Base-by-base conservation (phyloP, 2,797 vertebrate genomes). In the Otus scops region DNA sequence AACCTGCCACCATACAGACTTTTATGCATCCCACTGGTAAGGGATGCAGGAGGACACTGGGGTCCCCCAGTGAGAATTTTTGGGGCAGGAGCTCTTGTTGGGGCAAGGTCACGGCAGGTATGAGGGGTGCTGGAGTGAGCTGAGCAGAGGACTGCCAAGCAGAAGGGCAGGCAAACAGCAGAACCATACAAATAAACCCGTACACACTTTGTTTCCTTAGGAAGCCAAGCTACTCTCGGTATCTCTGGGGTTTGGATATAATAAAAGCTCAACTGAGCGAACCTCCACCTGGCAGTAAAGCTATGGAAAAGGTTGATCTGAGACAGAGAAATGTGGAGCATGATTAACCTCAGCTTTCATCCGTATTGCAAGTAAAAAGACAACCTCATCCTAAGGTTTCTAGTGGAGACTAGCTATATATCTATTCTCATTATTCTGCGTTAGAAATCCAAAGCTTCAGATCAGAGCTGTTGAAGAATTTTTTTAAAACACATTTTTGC, bases 371-470 rank as follows among this genome's bases (percentile, higher is more conserved):
- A 88, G 39, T 53, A 65, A 89, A 96, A 91, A 92, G n/a, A 63
- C 48, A 92, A 81, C 73, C 45, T 79, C 70, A 87, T 69, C 41
- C 81, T 71, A 7, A 93, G 83, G 48, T 77, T 93, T 82, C 48
- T 84, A 47, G 54, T 16, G 73, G 64, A 95, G 63, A 76, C 39
- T n/a, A 88, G 69, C 39, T 93, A 63, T 41, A 47, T 43, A 82
- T 65, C 11, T 88, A 76, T 84, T 83, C 79, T 85, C 54, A 81
- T 80, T 69, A 89, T 85, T 95, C 85, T 73, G 30, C 82, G 68
- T 61, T 60, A 86, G 67, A 93, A 96, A 95, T 45, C 12, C 38
- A 85, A 85, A 93, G 34, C 43, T 85, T 79, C 39, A 89, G 70
- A 85, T 85, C 28, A 76, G 41, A 54, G n/a, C 0, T 75, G 73